These are phyloP conservation scores for Drosophila funebris DNA, from an alignment of 1,140 invertebrate species.

Conservation along the genomic window DNA sequence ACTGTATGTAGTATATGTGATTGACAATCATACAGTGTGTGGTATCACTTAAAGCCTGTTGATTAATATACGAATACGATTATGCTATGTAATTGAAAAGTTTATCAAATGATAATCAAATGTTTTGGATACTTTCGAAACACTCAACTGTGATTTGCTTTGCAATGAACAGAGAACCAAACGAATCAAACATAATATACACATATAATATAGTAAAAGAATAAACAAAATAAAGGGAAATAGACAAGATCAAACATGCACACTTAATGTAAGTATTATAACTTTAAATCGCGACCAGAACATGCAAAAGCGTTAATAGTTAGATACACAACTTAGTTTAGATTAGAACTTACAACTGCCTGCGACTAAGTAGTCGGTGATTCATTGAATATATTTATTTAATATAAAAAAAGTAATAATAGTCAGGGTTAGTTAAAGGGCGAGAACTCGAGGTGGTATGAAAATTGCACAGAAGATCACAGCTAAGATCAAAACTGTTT, in stretches of 20 bases:
- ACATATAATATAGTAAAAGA: slow-evolving; percentile 36
- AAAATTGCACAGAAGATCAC: slow-evolving; percentile 39
- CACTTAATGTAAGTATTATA: slow-evolving; percentile 6
- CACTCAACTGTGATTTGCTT: slow-evolving; percentile 79
- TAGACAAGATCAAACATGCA: slow-evolving; percentile 31
- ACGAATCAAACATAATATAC: slow-evolving; percentile 39
- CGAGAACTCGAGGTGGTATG: not conserved
- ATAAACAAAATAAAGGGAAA: not conserved
- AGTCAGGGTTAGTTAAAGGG: slow-evolving; percentile 18
- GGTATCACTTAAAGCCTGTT: slow-evolving; percentile 36
- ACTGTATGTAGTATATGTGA: slow-evolving; percentile 22
- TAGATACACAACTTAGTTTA: slow-evolving; percentile 44
- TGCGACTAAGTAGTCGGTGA: slow-evolving; percentile 55
- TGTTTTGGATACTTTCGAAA: slow-evolving; percentile 48
- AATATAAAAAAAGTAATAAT: slow-evolving; percentile 18
- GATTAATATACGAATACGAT: slow-evolving; percentile 17
- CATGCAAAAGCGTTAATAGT: slow-evolving; percentile 46
- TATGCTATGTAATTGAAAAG: slow-evolving; percentile 39
- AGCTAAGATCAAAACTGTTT: no score
- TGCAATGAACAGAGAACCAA: slow-evolving; percentile 32
- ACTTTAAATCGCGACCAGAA: slow-evolving; percentile 17
- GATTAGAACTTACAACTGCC: slow-evolving; percentile 69
- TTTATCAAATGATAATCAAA: slow-evolving; percentile 54
- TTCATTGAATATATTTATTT: slow-evolving; percentile 15
- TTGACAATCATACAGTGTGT: slow-evolving; percentile 11